Conservation (phyloP, 2,113 vertebrate species). For the Chroicocephalus ridibundus region DNA sequence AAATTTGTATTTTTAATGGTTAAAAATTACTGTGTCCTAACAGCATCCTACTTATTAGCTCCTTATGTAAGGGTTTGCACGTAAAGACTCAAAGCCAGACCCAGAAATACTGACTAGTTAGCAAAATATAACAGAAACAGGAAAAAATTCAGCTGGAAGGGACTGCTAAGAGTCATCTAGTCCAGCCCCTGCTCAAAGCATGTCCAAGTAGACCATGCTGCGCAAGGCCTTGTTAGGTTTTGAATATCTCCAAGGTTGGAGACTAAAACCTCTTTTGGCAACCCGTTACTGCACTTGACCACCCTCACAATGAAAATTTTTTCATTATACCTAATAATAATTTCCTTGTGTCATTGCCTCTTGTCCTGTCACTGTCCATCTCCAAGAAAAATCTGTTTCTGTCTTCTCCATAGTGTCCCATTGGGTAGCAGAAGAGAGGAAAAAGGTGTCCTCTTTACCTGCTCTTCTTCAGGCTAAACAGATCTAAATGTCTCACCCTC, state of each 20-base stretch:
- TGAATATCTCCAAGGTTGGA: background rate
- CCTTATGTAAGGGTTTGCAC: background rate
- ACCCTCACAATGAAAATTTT: rapidly evolving
- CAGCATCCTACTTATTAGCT: background rate
- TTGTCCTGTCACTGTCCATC: background rate
- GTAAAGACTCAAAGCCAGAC: background rate
- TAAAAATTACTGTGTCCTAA: background rate
- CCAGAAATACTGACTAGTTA: background rate
- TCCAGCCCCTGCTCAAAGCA: background rate
- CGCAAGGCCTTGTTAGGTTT: background rate
- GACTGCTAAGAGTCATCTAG: background rate
- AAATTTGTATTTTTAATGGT: background rate
- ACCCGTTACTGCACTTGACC: background rate
- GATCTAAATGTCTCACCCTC: background rate
- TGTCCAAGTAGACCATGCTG: background rate
- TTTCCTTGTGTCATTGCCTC: background rate
- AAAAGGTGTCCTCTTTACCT: background rate
- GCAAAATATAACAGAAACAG: background rate
- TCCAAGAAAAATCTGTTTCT: background rate
- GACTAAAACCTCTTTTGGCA: background rate
- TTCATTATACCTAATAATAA: background rate
- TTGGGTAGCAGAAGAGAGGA: background rate
- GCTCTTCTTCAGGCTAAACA: background rate
- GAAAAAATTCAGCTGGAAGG: background rate
- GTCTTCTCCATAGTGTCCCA: background rate